A percentile compares a stretch with the other conserved stretches of the same genome.
phyloP scores from a whole-genome alignment of 1,140 invertebrate genomes.

The Drosophila subobscura region DNA sequence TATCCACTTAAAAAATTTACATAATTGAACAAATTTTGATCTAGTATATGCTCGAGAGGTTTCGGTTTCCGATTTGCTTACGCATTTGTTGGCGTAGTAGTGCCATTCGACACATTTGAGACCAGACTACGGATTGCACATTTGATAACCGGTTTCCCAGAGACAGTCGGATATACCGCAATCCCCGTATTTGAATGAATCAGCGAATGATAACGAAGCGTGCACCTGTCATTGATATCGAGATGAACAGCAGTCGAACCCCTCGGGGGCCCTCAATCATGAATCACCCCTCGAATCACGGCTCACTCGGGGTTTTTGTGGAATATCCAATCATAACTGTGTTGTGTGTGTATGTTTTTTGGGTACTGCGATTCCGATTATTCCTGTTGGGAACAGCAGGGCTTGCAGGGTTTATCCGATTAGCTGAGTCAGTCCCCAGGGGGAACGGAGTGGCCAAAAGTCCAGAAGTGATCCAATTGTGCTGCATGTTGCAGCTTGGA shows the following conservation, averaged over 20 bases:
- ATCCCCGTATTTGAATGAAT: constrained; percentile 37
- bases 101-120: constrained; percentile 17
- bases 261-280: constrained; percentile 4
- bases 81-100: constrained; percentile 14
- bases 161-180: constrained; percentile 7
- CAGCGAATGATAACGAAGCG: constrained; percentile 23
- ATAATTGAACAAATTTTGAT: constrained; percentile 12
- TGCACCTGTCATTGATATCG: constrained; percentile 30
- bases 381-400: neutral
- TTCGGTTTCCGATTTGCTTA: constrained; percentile 33
- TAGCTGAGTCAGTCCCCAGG: constrained; percentile 23
- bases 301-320: neutral
- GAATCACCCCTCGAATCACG: constrained; percentile 21
- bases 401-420: constrained; percentile 2
- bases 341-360: no score
- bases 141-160: constrained; percentile 41
- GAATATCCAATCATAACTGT: constrained; percentile 17
- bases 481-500: constrained; percentile 32
- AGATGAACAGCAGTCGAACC: constrained; percentile 4
- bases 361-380: no score
- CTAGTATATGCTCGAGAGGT: constrained; percentile 11
- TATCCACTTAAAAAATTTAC: neutral
- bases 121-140: constrained; percentile 28
- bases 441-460: no score
- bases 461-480: neutral